Evolutionary conservation across 2,888 invertebrate genomes (phyloP).

Genomic region (Cheilosia soror): DNA sequence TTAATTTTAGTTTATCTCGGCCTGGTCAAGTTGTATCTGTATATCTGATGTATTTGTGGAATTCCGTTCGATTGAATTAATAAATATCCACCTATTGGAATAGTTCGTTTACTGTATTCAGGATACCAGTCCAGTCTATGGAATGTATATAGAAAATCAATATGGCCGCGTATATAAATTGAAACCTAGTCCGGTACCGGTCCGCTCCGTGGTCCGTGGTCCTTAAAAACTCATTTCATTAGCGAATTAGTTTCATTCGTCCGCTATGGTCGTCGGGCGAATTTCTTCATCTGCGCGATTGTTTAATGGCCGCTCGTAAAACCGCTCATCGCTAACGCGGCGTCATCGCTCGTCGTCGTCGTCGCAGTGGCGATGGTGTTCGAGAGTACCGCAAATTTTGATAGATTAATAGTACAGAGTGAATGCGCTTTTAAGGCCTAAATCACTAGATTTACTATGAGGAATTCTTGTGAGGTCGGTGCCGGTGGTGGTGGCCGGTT

Average conservation of each 20-base stretch:
- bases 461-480: background rate
- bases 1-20: slow-evolving; percentile 74
- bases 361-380: too few species aligned
- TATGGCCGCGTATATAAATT: slow-evolving; percentile 35
- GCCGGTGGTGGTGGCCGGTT: background rate
- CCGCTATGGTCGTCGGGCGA: slow-evolving; percentile 50
- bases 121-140: background rate
- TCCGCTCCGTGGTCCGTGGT: too few species aligned
- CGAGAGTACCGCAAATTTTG: slow-evolving; percentile 45
- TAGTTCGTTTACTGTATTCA: background rate
- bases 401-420: slow-evolving; percentile 51
- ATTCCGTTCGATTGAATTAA: slow-evolving; percentile 74
- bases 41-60: slow-evolving; percentile 56
- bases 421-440: slow-evolving; percentile 21
- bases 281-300: slow-evolving; percentile 41
- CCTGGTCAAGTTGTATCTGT: slow-evolving; percentile 15
- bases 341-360: background rate
- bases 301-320: slow-evolving; percentile 70
- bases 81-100: slow-evolving; percentile 61
- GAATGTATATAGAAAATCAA: slow-evolving; percentile 73
- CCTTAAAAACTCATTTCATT: slow-evolving; percentile 74
- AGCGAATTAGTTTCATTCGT: slow-evolving; percentile 73
- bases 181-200: slow-evolving; percentile 36
- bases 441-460: slow-evolving; percentile 25
- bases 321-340: slow-evolving; percentile 20